These are phyloP conservation scores for Epinephelus lanceolatus DNA, from an alignment of 2,113 vertebrate species.

Conservation along the genomic window DNA sequence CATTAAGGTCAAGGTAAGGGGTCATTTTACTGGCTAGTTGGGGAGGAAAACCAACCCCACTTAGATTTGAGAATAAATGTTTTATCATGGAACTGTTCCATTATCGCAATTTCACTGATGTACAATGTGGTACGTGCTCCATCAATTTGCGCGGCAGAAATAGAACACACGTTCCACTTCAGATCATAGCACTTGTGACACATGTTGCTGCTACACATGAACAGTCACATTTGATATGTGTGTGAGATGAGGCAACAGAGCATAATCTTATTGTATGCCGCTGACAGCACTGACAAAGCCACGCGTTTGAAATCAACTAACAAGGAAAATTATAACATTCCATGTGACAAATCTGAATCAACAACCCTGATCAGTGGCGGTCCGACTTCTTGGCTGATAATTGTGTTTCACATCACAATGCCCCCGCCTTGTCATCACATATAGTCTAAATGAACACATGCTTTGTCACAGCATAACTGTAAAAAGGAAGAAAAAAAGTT, in stretches of 20 bases:
- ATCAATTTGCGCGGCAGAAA: not conserved
- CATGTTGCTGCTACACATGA: conserved; percentile 29
- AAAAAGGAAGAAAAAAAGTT: not conserved
- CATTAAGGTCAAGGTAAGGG: conserved; percentile 23
- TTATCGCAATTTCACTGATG: not conserved
- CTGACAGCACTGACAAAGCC: conserved; percentile 3
- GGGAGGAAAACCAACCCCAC: conserved; percentile 3
- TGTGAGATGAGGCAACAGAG: conserved; percentile 12
- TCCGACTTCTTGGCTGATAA: conserved; percentile 15
- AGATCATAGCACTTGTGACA: conserved; percentile 8
- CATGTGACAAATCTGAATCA: conserved; percentile 30
- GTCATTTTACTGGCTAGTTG: conserved; percentile 2
- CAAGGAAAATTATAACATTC: conserved; percentile 17
- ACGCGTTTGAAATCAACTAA: conserved; percentile 32
- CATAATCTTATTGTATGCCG: conserved; percentile 7
- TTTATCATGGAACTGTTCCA: not conserved
- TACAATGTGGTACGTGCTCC: not conserved
- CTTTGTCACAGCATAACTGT: not conserved
- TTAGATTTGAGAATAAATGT: conserved; percentile 8
- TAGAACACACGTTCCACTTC: not conserved
- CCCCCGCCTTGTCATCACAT: conserved; percentile 10
- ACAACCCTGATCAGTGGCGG: not conserved
- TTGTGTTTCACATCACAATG: conserved; percentile 17
- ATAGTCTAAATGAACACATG: conserved; percentile 21
- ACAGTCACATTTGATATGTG: conserved; percentile 8